Evolutionary conservation across 1,140 invertebrate species (phyloP), one percentile per base, ranked within the genome.

Genomic region (Littorina saxatilis): DNA sequence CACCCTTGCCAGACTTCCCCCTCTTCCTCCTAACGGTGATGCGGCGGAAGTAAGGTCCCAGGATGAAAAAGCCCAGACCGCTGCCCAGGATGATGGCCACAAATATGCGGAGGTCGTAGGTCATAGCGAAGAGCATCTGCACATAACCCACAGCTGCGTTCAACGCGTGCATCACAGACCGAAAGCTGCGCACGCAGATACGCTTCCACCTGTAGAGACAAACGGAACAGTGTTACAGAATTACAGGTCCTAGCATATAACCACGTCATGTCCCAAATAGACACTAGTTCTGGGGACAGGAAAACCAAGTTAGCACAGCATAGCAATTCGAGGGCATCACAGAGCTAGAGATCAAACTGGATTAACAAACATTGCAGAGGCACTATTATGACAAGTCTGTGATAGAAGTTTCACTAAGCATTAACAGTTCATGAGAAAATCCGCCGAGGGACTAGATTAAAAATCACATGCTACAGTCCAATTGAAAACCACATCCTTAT

Each of bases 51-150:
- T 63, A 78, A 17, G 76, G 76, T 4, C 76, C 76, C 29, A 78
- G 76, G 23, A 78, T 11, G 76, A 78, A 66, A 37, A 78, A 78
- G 2, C 76, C 76, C 11, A 66, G 13, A 32, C 76, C 58, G 37
- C 55, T 78, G 76, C 76, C 76, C 39, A 78, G 23, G 17, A 78
- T 27, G 39, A 78, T 63, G 76, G 76, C 76, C 37, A 61, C n/a
- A 35, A 78, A 78, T 78, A 78, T 78, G 76, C 76, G 76, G n/a
- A 78, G 76, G 76, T 78, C 76, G 35, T 63, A 78, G 55, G 76
- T 78, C 76, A 78, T 78, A 29, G 76, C 52, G 39, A 78, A 63
- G 32, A 78, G 35, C 76, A 78, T 78, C 58, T 78, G 76, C 2
- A 61, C 27, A 37, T 78, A 78, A 23, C 52, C 55, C 5, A 61